phyloP scores from a whole-genome alignment of 1,140 invertebrate species.

The Drosophila insularis region DNA sequence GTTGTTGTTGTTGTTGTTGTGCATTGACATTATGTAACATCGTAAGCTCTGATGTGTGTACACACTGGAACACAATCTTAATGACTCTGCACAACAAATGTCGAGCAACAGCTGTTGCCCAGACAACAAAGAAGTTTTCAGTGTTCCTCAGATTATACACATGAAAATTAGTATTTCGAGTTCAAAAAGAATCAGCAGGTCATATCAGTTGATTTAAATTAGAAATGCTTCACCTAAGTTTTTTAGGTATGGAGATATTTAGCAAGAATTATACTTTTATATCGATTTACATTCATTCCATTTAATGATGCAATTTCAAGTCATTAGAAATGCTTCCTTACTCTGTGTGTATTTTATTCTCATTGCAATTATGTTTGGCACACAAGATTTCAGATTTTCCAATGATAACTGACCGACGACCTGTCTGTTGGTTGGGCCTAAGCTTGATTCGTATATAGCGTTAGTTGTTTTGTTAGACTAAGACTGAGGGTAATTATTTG shows the following conservation, averaged over 20 bases:
- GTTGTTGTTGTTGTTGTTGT: not conserved
- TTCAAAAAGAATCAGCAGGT: constrained; percentile 55
- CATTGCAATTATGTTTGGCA: constrained; percentile 53
- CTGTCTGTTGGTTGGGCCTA: constrained; percentile 12
- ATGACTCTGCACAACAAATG: constrained; percentile 32
- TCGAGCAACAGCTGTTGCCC: constrained; percentile 47
- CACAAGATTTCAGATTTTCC: constrained; percentile 12
- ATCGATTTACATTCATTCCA: not conserved
- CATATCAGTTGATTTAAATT: constrained; percentile 45
- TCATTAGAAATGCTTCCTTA: not conserved
- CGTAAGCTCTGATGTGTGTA: not conserved
- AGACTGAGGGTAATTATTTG: constrained; percentile 64
- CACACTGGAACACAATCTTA: constrained; percentile 24
- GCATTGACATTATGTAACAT: constrained; percentile 1
- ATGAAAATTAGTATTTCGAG: constrained; percentile 56
- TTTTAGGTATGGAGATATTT: not conserved
- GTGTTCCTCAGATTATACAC: constrained; percentile 45
- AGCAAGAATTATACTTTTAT: no score
- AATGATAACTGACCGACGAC: constrained; percentile 18
- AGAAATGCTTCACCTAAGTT: not conserved
- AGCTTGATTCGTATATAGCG: constrained; percentile 35
- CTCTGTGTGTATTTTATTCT: not conserved
- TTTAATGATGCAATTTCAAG: not conserved
- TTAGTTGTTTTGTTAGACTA: constrained; percentile 48
- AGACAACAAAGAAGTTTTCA: constrained; percentile 45